Base-by-base conservation (phyloP, 2,797 vertebrate species). In the Pseudochromis fuscus region DNA sequence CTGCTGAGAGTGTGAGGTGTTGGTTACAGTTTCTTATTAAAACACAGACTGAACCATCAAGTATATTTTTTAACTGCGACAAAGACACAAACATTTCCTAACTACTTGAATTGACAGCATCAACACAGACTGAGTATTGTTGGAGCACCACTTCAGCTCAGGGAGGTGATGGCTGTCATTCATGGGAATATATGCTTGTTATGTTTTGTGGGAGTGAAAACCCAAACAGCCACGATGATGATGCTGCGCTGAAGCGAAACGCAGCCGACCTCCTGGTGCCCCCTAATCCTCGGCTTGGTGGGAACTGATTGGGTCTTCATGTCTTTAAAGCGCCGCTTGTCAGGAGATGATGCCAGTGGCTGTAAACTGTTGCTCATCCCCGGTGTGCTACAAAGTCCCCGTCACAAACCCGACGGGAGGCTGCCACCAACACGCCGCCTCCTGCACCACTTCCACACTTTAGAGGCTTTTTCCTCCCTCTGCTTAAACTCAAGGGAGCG, bases 341-440 rank as follows among this genome's bases (percentile, higher is more conserved):
- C 65, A 73, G 72, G 67, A 79, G 77, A 78, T 72, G 72, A 83
- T 74, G 85, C 82, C 80, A 75, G 38, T 63, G 77, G 80, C 80
- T 83, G 83, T 78, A 87, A 91, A 87, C 75, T 70, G 75, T 77
- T 85, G 67, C 56, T 44, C 75, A 75, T 84, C 61, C 86, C 72
- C 46, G 25, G 48, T 44, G 62, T 57, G 66, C 75, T 65, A 77
- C 89, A 90, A 78, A 84, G 77, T 60, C 78, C 65, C 76, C 70
- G 81, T 88, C 84, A 87, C 53, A 84, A 68, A 72, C 52, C 51
- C 85, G 75, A 72, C 13, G 60, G 77, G 85, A 85, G 33, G 74
- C 85, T 81, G 88, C 74, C 70, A 53, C 60, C 78, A 70, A 55
- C 42, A 46, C 21, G 6, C 8, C 37, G 67, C 74, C 75, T 83